Evolutionary conservation across 2,797 vertebrate species (phyloP), one percentile per base, ranked within the genome.

Genomic region (Cuniculus paca): DNA sequence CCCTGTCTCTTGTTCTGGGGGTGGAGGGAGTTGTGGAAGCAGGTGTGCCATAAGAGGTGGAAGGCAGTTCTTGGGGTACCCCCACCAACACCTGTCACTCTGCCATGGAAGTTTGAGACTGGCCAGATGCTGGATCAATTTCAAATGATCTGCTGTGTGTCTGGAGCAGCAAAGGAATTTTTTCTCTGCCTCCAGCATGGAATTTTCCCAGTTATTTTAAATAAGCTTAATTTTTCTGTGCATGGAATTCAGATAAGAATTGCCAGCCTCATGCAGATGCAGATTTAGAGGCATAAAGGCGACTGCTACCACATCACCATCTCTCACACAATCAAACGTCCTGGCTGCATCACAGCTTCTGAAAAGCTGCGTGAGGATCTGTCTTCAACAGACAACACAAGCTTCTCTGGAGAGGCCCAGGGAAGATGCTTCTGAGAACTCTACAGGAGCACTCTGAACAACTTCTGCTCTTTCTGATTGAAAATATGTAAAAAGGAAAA

Each of bases 201-300:
- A 96, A 96, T 96, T 97, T 97, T 97, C 89, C 94, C 72, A 94
- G 93, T 95, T 95, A 94, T 91, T 97, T 96, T 93, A 94, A 97
- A 83, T 81, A 95, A 95, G 81, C 94, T 95, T 92, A 70, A n/a
- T 80, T 90, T 95, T 75, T 95, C 82, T 96, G 96, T 81, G 96
- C 92, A 91, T 86, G 86, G 95, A 95, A 94, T 96, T 91, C 92
- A 94, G 90, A 89, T 94, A 90, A 83, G 96, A 94, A 65, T 63
- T 82, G 50, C 87, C 68, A 95, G 96, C 79, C 81, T 91, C 3
- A 14, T 48, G 50, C 86, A 92, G 96, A 94, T 90, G 96, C 88
- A 63, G 42, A 83, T 79, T 91, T 60, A 4, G 70, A 94, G 88
- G 82, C 60, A 14, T 74, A 42, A 82, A 82, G 50, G 88, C 80